A percentile compares a stretch with the other conserved stretches of the same genome.
Conservation (phyloP, 23 tunicate genomes). For the Styela clava region DNA sequence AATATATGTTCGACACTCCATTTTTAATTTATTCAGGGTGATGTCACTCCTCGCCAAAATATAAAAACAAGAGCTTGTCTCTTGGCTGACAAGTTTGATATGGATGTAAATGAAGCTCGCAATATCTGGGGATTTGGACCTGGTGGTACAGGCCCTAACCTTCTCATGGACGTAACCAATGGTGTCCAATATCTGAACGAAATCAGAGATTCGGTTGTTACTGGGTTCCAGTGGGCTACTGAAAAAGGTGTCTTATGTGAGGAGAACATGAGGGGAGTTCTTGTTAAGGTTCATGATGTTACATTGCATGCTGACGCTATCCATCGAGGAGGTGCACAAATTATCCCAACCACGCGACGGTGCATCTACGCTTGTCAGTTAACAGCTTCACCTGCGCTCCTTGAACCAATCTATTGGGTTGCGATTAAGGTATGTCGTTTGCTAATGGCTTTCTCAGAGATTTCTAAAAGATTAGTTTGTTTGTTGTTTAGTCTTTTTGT, state of each 20-base stretch:
- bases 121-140: constrained; percentile 99
- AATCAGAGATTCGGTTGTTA: constrained; percentile 92
- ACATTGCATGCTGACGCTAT: constrained; percentile 97
- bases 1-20: not conserved
- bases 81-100: constrained; percentile 61
- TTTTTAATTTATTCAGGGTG: constrained; percentile 57
- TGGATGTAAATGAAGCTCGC: constrained; percentile 71
- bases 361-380: constrained; percentile 78
- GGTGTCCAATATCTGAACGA: constrained; percentile 95
- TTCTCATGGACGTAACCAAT: constrained; percentile 84
- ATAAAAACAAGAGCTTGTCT: constrained; percentile 76
- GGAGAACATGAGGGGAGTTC: constrained; percentile 91
- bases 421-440: constrained; percentile 53
- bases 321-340: constrained; percentile 97
- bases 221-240: constrained; percentile 98
- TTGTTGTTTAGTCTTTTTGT: too few species aligned
- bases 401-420: constrained; percentile 87
- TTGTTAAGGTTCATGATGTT: constrained; percentile 84
- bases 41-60: constrained; percentile 69
- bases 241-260: constrained; percentile 94
- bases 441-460: too few species aligned
- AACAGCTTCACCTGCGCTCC: constrained; percentile 66
- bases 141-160: constrained; percentile 71
- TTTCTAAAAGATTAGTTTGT: too few species aligned
- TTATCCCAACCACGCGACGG: constrained; percentile 92